phyloP scores from a whole-genome alignment of 2,113 vertebrate genomes.

The Tylochromis polylepis region DNA sequence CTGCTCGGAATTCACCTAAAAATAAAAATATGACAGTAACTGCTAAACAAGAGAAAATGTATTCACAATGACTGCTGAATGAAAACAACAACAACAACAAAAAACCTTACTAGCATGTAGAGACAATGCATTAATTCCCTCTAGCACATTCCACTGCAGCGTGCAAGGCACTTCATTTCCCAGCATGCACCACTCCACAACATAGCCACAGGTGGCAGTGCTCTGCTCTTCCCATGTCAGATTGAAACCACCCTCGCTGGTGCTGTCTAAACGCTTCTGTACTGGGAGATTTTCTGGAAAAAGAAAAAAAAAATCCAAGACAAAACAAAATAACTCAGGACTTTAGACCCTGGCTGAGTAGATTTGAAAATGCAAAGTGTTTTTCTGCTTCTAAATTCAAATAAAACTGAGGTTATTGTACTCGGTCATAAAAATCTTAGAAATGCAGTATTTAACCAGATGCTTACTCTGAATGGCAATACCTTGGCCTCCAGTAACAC shows the following conservation, averaged over 20 bases:
- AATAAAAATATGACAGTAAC: not conserved
- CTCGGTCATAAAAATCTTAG: not conserved
- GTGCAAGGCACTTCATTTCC: not conserved
- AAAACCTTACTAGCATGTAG: conserved; percentile 35
- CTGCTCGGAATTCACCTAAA: conserved; percentile 38
- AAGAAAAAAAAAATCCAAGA: not conserved
- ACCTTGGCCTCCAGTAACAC: not conserved
- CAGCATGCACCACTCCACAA: conserved; percentile 58
- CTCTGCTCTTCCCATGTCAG: conserved; percentile 40
- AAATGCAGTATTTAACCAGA: not conserved
- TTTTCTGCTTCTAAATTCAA: not conserved
- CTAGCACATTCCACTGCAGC: conserved; percentile 47
- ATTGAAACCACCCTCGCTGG: conserved; percentile 7
- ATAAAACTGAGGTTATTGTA: not conserved
- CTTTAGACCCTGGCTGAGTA: not conserved
- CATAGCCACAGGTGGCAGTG: conserved; percentile 52
- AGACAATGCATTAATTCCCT: conserved; percentile 32
- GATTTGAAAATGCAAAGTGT: not conserved
- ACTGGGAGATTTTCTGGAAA: accelerated
- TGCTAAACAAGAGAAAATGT: not conserved
- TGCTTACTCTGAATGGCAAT: not conserved
- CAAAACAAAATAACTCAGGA: not conserved
- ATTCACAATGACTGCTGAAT: not conserved
- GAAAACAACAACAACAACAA: not conserved
- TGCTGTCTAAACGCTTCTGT: conserved; percentile 2